These are phyloP conservation scores for Uloborus diversus DNA, from an alignment of 1,140 invertebrate species.

Conservation along the genomic window DNA sequence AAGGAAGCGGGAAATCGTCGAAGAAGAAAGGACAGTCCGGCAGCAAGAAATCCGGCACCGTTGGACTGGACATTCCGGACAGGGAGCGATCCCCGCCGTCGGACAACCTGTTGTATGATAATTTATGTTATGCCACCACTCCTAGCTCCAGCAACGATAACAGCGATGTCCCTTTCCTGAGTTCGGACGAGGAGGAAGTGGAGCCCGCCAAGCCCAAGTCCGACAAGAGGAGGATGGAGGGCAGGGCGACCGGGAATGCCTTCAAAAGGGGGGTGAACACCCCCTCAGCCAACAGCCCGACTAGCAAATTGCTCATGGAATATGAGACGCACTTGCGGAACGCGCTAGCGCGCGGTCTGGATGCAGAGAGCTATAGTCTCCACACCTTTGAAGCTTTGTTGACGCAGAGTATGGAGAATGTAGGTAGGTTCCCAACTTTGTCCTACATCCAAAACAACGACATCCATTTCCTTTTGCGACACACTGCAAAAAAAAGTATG, in stretches of 20 bases:
- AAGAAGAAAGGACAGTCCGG: constrained; percentile 9
- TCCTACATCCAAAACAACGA: too few species aligned
- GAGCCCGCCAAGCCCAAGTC: background rate
- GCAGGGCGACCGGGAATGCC: background rate
- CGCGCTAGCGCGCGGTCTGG: constrained; percentile 92
- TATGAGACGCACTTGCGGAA: constrained; percentile 96
- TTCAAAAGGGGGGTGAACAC: background rate
- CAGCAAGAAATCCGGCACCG: background rate
- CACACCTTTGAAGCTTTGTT: constrained; percentile 92
- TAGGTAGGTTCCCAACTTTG: constrained; percentile 72
- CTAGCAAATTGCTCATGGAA: constrained; percentile 61
- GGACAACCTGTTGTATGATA: constrained; percentile 70
- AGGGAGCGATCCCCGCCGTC: constrained; percentile 58
- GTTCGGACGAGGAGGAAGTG: constrained; percentile 47
- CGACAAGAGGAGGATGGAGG: background rate
- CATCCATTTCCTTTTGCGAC: too few species aligned
- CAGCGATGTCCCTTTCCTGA: constrained; percentile 58
- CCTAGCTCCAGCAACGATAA: constrained; percentile 59
- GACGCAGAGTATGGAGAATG: constrained; percentile 94
- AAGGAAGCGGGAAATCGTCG: constrained; percentile 15
- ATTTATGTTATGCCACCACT: constrained; percentile 78
- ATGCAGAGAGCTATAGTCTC: constrained; percentile 91
- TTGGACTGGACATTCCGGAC: constrained; percentile 71
- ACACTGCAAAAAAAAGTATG: too few species aligned
- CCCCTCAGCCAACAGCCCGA: constrained; percentile 50